Evolutionary conservation across 2,113 vertebrate species (phyloP), one percentile per base, ranked within the genome.

Genomic region (Burhinus oedicnemus): DNA sequence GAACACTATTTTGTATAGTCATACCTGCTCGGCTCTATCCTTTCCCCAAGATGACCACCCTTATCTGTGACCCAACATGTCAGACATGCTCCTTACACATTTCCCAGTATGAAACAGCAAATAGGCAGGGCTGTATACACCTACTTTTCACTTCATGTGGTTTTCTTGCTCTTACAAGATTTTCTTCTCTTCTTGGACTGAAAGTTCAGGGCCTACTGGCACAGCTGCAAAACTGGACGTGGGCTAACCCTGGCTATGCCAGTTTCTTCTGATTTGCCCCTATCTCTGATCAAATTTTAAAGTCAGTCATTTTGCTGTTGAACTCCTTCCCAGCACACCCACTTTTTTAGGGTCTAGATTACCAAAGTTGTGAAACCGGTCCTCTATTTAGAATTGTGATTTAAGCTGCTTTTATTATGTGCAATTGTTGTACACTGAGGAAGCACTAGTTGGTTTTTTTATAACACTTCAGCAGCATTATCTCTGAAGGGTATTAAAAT

Each of bases 401-500:
- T 94, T 92, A 83, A 76, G 29, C 68, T 77, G 76, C 87, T 94
- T 94, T 96, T 93, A 91, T 91, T 93, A 79, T 34, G 2, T 44
- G 95, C 87, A 90, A 2, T 94, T 83, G 88, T 94, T 93, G 58
- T 71, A 89, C 71, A 86, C 49, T 87, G 84, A 74, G n/a, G 61
- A 57, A n/a, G 49, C 65, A 88, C 89, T 94, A 61, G 44, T 57
- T 91, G 60, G 66, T 5, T 89, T 96, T 96, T 97, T 95, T 87
- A 80, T 68, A 81, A 80, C 91, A 52, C 89, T 96, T 91, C 74
- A 83, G 65, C 77, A 89, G 30, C 79, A 85, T 74, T 64, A 54
- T 96, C 82, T 97, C 96, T 80, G 55, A 97, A 97, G 94, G 65
- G 77, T 85, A 83, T 92, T 96, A 79, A 92, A 96, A 96, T 78